These are phyloP conservation scores for Lepus americanus DNA, from an alignment of 2,113 vertebrate genomes.

Conservation along the genomic window DNA sequence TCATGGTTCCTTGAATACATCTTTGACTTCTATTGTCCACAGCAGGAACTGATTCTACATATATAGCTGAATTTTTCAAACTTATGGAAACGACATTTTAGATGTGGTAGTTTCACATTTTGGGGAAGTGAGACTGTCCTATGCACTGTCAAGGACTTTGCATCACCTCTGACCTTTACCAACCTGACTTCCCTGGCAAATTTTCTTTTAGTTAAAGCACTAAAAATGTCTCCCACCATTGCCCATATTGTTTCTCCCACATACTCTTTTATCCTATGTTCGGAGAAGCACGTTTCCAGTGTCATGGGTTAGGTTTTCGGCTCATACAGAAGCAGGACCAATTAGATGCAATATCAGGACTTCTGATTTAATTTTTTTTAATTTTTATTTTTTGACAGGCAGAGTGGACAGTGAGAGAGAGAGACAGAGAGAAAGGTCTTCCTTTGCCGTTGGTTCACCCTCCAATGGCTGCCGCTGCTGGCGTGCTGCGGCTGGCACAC, in stretches of 20 bases:
- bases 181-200: neutral
- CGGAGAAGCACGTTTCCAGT: neutral
- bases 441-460: no score
- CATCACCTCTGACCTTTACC: neutral
- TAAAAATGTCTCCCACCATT: neutral
- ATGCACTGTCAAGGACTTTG: neutral
- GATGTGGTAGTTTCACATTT: neutral
- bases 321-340: neutral
- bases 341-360: neutral
- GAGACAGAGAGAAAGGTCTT: no score
- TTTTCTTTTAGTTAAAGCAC: neutral
- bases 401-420: no score
- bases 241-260: neutral
- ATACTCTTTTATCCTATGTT: neutral
- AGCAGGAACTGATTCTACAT: neutral
- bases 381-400: no score
- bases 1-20: fast-evolving
- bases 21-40: neutral
- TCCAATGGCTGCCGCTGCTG: no score
- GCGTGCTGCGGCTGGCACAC: no score
- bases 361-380: neutral
- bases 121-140: fast-evolving
- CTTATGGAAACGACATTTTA: neutral
- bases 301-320: neutral
- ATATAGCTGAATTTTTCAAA: neutral